These are phyloP conservation scores for Temnothorax nylanderi DNA, from an alignment of 1,140 invertebrate genomes.

Conservation along the genomic window DNA sequence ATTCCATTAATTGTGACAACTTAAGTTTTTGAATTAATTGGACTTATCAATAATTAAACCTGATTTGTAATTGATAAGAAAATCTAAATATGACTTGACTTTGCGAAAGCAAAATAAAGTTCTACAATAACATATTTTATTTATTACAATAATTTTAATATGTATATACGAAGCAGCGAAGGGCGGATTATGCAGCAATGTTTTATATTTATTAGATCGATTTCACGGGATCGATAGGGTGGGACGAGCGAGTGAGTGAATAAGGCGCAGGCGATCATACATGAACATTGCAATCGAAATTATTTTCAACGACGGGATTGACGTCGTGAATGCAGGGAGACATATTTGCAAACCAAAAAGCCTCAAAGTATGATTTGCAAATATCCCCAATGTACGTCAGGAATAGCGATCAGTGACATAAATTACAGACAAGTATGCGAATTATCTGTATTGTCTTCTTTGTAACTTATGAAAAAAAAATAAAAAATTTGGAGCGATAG, in stretches of 20 bases:
- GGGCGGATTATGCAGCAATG: slow-evolving; percentile 13
- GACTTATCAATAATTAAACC: neutral
- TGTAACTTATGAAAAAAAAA: neutral
- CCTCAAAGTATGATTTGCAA: slow-evolving; percentile 32
- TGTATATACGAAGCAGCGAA: neutral
- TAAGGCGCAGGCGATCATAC: slow-evolving; percentile 34
- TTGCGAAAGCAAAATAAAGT: neutral
- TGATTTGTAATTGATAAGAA: neutral
- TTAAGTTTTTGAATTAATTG: neutral
- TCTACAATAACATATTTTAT: slow-evolving; percentile 10
- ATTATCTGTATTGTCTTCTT: neutral
- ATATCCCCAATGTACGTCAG: slow-evolving; percentile 7
- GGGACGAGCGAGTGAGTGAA: neutral
- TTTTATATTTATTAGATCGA: slow-evolving; percentile 50
- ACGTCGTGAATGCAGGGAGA: slow-evolving; percentile 12
- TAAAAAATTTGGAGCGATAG: neutral
- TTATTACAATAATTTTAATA: slow-evolving; percentile 10
- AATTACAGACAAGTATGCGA: slow-evolving; percentile 47
- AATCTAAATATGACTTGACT: neutral
- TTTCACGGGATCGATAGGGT: slow-evolving; percentile 56
- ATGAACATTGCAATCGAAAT: slow-evolving; percentile 54
- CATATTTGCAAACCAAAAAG: slow-evolving; percentile 44
- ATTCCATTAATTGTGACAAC: neutral
- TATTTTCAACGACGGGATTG: slow-evolving; percentile 29
- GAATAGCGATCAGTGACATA: slow-evolving; percentile 34